Percentiles rank a stretch among this genome's conserved stretches.
Evolutionary conservation across 2,113 vertebrate species (phyloP).

Genomic region (Nycticryphes semicollaris): DNA sequence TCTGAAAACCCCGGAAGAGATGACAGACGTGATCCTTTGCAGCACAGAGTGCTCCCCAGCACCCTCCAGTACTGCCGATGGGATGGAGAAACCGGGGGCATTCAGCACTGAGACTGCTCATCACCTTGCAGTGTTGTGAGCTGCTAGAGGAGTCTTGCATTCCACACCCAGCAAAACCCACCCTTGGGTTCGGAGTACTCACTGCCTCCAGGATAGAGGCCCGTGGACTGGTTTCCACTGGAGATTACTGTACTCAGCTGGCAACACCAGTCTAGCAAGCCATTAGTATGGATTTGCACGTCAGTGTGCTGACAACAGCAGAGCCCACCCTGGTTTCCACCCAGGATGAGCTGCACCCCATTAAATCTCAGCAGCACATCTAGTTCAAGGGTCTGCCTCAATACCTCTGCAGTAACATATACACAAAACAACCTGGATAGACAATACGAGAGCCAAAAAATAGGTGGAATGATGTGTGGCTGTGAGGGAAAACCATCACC

Average conservation of each 20-base stretch:
- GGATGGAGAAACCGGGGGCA: neutral
- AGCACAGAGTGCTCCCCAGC: slow-evolving; percentile 12
- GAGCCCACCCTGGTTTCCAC: neutral
- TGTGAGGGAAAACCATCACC: neutral
- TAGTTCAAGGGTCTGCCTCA: neutral
- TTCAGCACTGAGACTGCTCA: neutral
- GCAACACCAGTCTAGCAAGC: neutral
- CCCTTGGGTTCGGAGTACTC: neutral
- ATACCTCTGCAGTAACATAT: neutral
- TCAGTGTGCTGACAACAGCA: neutral
- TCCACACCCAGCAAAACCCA: neutral
- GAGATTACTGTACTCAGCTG: neutral
- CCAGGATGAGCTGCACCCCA: neutral
- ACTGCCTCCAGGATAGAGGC: neutral
- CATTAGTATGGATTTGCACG: neutral
- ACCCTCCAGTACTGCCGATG: neutral
- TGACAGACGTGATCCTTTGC: slow-evolving; percentile 38
- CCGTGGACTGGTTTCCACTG: neutral
- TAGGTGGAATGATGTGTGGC: too few species aligned
- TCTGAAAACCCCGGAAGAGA: slow-evolving; percentile 57
- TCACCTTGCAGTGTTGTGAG: neutral
- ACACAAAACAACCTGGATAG: neutral
- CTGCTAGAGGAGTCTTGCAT: neutral
- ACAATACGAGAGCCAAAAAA: neutral
- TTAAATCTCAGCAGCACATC: neutral